Evolutionary conservation across 2,113 vertebrate species (phyloP).

Genomic region (Sceloporus tristichus): DNA sequence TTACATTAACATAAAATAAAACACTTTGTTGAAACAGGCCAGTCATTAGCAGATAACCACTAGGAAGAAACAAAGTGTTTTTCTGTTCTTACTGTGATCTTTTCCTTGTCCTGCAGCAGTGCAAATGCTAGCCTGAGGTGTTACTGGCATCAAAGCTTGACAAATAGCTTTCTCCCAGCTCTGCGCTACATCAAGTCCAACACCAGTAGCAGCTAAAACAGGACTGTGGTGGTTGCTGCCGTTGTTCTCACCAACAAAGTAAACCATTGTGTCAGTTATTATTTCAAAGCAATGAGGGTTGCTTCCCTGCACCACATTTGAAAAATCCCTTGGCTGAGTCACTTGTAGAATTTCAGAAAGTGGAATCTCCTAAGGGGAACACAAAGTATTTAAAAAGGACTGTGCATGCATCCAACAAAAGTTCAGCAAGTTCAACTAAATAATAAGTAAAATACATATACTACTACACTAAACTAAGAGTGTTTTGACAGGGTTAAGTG

Average conservation of each 20-base stretch:
- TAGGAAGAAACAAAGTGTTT: background rate
- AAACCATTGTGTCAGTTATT: slow-evolving; percentile 97
- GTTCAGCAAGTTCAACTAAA: background rate
- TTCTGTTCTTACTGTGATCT: slow-evolving; percentile 91
- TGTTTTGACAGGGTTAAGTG: background rate
- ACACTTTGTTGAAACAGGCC: slow-evolving; percentile 13
- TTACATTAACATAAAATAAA: slow-evolving; percentile 18
- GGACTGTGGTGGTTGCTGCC: slow-evolving; percentile 88
- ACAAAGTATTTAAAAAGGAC: slow-evolving; percentile 52
- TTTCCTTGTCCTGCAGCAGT: slow-evolving; percentile 89
- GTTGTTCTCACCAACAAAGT: slow-evolving; percentile 98
- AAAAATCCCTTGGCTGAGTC: slow-evolving; percentile 88
- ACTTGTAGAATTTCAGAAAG: slow-evolving; percentile 98
- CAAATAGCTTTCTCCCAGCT: slow-evolving; percentile 98
- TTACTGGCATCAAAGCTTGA: slow-evolving; percentile 98
- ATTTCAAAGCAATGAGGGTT: slow-evolving; percentile 99
- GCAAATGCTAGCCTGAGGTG: slow-evolving; percentile 93
- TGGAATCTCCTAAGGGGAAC: slow-evolving; percentile 92
- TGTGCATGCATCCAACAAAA: background rate
- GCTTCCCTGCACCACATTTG: slow-evolving; percentile 87
- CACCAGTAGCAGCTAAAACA: slow-evolving; percentile 90
- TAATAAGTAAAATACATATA: background rate
- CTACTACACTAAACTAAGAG: background rate
- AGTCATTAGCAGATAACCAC: slow-evolving; percentile 33
- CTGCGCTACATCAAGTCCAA: slow-evolving; percentile 93